Evolutionary conservation across 2,113 vertebrate genomes (phyloP).

Genomic region (Tautogolabrus adspersus): DNA sequence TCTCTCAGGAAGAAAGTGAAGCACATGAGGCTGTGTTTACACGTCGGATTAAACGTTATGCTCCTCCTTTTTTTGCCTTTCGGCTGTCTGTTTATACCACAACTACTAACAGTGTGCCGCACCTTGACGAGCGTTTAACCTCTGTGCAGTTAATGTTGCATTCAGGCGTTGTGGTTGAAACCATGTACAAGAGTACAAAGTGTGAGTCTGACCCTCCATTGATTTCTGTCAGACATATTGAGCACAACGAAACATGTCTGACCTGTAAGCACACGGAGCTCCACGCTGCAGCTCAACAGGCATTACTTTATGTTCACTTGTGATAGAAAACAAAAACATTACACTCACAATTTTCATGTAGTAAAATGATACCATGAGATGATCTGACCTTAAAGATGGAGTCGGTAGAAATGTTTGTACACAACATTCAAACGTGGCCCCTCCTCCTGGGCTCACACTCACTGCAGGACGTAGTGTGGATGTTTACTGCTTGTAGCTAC

Average conservation of each 20-base stretch:
- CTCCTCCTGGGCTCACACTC: no score
- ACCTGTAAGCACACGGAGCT: slow-evolving; percentile 9
- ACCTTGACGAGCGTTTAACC: no score
- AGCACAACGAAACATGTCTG: not conserved
- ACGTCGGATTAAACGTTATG: not conserved
- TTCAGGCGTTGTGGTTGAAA: slow-evolving; percentile 69
- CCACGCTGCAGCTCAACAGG: not conserved
- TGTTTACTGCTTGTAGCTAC: no score
- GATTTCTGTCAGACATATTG: slow-evolving; percentile 52
- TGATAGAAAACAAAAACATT: no score
- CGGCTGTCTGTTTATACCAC: no score
- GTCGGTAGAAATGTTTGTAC: no score
- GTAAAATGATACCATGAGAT: not conserved
- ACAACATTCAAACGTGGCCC: no score
- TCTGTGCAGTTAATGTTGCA: slow-evolving; percentile 32
- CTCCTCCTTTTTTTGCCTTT: not conserved
- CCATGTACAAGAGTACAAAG: slow-evolving; percentile 32
- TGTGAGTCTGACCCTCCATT: slow-evolving; percentile 49
- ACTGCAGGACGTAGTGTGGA: no score
- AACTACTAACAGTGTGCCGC: no score
- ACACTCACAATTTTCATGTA: not conserved
- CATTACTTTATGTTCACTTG: not conserved
- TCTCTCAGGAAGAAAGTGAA: not conserved
- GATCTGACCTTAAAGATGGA: not conserved
- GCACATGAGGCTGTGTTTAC: not conserved